phyloP scores from a whole-genome alignment of 2,797 vertebrate genomes.

The Acestrorhynchus altus region DNA sequence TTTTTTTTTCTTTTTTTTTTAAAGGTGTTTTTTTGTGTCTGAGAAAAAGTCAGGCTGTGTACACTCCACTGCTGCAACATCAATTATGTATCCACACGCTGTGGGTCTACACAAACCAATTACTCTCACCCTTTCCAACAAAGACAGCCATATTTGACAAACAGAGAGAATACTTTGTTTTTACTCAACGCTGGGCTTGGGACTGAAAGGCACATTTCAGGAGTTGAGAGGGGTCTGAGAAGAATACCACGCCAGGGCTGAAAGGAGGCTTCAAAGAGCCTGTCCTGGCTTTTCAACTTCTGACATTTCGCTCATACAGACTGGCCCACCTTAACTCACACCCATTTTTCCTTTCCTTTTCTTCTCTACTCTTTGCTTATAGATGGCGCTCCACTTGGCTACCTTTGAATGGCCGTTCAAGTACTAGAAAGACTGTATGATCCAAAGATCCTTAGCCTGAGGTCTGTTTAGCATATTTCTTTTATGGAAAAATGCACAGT shows the following conservation, averaged over 20 bases:
- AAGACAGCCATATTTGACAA: constrained; percentile 80
- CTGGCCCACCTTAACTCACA: constrained; percentile 75
- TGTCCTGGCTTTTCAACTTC: constrained; percentile 72
- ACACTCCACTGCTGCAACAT: constrained; percentile 72
- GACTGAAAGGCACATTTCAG: constrained; percentile 72
- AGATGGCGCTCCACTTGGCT: constrained; percentile 23
- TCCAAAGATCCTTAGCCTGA: constrained; percentile 2
- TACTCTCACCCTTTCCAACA: constrained; percentile 83
- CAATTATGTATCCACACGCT: constrained; percentile 81
- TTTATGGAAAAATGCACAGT: background rate
- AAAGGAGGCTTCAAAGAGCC: constrained; percentile 79
- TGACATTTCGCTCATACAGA: constrained; percentile 77
- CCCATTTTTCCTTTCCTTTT: constrained; percentile 58
- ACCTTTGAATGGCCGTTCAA: constrained; percentile 19
- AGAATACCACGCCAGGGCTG: constrained; percentile 77
- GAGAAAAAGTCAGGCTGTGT: constrained; percentile 74
- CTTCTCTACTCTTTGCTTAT: constrained; percentile 26
- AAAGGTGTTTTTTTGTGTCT: constrained; percentile 62
- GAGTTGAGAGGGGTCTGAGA: constrained; percentile 69
- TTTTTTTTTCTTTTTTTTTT: constrained; percentile 27
- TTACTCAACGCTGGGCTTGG: constrained; percentile 69
- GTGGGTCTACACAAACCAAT: constrained; percentile 82
- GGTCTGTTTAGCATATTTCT: background rate
- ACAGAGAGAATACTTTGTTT: constrained; percentile 79
- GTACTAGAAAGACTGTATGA: background rate